A percentile compares a stretch with the other conserved stretches of the same genome.
These are phyloP conservation scores for Pseudomugil gertrudae DNA, from an alignment of 2,797 vertebrate genomes.

Conservation along the genomic window DNA sequence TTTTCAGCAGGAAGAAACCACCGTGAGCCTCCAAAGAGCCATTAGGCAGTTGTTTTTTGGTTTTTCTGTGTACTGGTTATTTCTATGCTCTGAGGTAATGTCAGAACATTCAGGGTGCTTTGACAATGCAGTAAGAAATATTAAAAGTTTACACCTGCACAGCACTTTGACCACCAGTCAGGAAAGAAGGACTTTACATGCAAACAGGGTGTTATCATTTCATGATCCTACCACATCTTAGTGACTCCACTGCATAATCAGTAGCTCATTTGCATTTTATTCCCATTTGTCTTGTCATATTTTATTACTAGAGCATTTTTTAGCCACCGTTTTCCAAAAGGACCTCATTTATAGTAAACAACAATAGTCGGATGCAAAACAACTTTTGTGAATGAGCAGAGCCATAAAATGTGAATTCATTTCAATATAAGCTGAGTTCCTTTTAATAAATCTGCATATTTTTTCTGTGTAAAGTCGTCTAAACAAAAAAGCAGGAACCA, in stretches of 20 bases:
- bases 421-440: background rate
- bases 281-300: slow-evolving; percentile 37
- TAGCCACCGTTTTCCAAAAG: slow-evolving; percentile 36
- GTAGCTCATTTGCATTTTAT: slow-evolving; percentile 58
- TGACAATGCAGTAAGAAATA: slow-evolving; percentile 6
- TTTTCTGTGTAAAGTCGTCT: background rate
- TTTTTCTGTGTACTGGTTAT: slow-evolving; percentile 29
- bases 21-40: slow-evolving; percentile 54
- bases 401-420: slow-evolving; percentile 13
- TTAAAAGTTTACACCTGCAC: slow-evolving; percentile 20
- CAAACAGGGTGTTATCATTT: slow-evolving; percentile 27
- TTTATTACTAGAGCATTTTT: slow-evolving; percentile 43
- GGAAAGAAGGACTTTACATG: background rate
- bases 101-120: background rate
- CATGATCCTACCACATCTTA: slow-evolving; percentile 42
- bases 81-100: slow-evolving; percentile 22
- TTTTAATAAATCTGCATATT: slow-evolving; percentile 4
- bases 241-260: slow-evolving; percentile 48
- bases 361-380: slow-evolving; percentile 24
- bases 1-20: slow-evolving; percentile 42
- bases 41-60: slow-evolving; percentile 20
- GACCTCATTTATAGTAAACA: slow-evolving; percentile 48
- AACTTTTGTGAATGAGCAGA: slow-evolving; percentile 3
- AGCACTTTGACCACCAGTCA: slow-evolving; percentile 28
- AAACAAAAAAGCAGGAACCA: background rate